Conservation (phyloP, 2,888 invertebrate species). For the Escarpia spicata region DNA sequence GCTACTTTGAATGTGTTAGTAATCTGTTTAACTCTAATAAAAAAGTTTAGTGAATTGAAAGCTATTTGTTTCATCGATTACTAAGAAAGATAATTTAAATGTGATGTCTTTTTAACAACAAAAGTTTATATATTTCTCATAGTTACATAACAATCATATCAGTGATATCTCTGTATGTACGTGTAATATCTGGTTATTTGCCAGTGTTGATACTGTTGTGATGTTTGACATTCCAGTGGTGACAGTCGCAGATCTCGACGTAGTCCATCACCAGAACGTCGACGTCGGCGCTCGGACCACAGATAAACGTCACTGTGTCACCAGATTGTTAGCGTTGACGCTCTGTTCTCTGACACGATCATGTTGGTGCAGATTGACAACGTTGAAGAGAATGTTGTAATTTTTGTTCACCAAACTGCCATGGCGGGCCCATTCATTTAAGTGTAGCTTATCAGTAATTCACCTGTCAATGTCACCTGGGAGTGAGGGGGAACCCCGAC, state of each 20-base stretch:
- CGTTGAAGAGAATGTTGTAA: background rate
- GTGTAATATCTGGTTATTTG: background rate
- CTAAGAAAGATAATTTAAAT: too few relatives aligned
- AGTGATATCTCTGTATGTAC: background rate
- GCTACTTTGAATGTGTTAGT: too few relatives aligned
- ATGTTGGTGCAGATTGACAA: background rate
- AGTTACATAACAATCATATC: background rate
- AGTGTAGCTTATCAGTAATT: background rate
- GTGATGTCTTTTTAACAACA: too few relatives aligned
- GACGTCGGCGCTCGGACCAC: background rate
- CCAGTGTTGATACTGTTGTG: background rate
- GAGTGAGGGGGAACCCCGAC: too few relatives aligned
- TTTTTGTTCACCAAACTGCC: background rate
- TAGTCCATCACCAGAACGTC: background rate
- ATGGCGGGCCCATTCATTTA: background rate
- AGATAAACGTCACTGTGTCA: background rate
- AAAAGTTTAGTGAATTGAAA: too few relatives aligned
- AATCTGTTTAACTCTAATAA: too few relatives aligned
- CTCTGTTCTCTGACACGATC: background rate
- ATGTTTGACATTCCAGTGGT: background rate
- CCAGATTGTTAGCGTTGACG: background rate
- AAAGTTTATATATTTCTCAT: background rate
- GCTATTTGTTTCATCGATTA: too few relatives aligned
- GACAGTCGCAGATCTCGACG: background rate
- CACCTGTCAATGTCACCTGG: background rate